Conservation (phyloP, 2,797 vertebrate genomes). For the Acrocephalus scirpaceus region DNA sequence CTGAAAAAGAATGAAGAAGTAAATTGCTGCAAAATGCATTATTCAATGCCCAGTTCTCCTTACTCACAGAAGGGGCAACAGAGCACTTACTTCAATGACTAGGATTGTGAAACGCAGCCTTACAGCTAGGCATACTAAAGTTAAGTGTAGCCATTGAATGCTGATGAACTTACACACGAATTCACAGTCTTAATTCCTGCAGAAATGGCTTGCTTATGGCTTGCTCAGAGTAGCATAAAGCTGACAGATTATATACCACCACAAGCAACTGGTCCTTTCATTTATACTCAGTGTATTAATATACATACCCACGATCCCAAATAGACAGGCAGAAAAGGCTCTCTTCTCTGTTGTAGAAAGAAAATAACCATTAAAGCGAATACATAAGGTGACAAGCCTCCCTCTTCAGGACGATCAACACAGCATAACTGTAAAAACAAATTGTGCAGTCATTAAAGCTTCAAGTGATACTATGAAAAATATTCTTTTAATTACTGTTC, state of each 20-base stretch:
- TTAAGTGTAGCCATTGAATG: neutral
- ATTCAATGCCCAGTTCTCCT: neutral
- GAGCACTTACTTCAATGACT: neutral
- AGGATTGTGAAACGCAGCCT: neutral
- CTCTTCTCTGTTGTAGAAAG: conserved; percentile 92
- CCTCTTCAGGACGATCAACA: conserved; percentile 89
- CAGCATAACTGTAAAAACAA: conserved; percentile 83
- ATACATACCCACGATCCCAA: conserved; percentile 87
- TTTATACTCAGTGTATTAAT: neutral
- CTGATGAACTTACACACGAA: neutral
- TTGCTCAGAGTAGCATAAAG: neutral
- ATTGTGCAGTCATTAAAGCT: neutral
- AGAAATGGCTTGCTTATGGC: neutral
- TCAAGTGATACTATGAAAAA: neutral
- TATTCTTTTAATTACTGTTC: neutral
- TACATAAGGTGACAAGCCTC: conserved; percentile 88
- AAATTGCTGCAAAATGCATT: neutral
- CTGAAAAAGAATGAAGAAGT: neutral
- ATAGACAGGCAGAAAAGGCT: conserved; percentile 88
- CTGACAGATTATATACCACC: neutral
- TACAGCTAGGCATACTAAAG: neutral
- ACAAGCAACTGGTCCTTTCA: neutral
- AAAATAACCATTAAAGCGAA: conserved; percentile 91
- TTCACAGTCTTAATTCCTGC: neutral
- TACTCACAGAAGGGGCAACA: neutral